A percentile compares a stretch with the other conserved stretches of the same genome.
These are phyloP conservation scores for Allolobophora icterica DNA, from an alignment of 2,888 invertebrate species.

Conservation along the genomic window DNA sequence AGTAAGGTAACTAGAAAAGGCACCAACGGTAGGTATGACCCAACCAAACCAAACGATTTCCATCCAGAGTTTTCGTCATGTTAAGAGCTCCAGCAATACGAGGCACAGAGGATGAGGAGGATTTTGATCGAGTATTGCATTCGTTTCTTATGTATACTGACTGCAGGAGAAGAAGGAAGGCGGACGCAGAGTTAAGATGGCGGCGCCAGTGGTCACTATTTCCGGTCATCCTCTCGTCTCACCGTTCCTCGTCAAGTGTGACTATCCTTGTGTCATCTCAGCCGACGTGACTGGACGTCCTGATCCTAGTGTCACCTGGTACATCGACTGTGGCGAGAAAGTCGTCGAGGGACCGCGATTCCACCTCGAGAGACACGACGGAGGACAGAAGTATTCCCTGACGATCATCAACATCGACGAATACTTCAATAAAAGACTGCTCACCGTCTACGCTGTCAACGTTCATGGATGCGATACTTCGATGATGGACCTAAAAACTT, in stretches of 20 bases:
- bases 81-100: no score
- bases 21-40: no score
- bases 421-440: background rate
- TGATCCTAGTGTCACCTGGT: background rate
- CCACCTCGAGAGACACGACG: background rate
- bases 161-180: background rate
- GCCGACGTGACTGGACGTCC: background rate
- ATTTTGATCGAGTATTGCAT: no score
- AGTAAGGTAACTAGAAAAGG: no score
- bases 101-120: background rate
- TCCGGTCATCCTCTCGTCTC: background rate
- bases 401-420: background rate
- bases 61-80: no score
- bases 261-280: background rate
- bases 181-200: background rate
- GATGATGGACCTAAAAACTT: conserved; percentile 20
- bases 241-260: conserved; percentile 19
- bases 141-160: no score
- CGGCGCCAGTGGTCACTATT: background rate
- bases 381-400: background rate
- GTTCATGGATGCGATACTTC: conserved; percentile 4
- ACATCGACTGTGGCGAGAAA: background rate
- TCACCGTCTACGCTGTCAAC: conserved; percentile 21
- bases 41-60: no score
- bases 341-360: background rate